Evolutionary conservation across 1,140 invertebrate species (phyloP).

Genomic region (Sipha flava): DNA sequence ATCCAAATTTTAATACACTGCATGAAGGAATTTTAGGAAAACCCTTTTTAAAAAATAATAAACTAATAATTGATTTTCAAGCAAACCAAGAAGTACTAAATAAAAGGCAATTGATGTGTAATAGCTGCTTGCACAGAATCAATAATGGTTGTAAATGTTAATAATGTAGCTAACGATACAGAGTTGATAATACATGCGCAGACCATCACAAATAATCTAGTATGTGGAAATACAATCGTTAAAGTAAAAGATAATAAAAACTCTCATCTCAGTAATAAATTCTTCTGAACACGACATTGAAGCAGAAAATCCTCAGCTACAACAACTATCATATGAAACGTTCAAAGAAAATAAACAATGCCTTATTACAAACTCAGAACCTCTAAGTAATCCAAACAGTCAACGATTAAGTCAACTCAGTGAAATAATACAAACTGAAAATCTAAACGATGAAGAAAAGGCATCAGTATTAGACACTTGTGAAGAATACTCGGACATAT

Average conservation of each 20-base stretch:
- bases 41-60: not conserved
- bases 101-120: not conserved
- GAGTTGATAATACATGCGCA: not conserved
- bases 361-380: not conserved
- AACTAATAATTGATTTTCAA: not conserved
- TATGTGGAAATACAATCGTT: not conserved
- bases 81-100: not conserved
- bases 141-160: not conserved
- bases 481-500: conserved; percentile 31
- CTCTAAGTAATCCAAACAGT: not conserved
- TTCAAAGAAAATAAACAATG: not conserved
- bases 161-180: not conserved
- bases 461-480: conserved; percentile 1
- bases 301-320: not conserved
- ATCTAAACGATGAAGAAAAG: conserved; percentile 34
- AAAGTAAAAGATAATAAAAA: not conserved
- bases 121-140: not conserved
- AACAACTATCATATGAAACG: not conserved
- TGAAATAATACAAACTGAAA: not conserved
- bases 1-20: not conserved
- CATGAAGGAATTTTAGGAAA: not conserved
- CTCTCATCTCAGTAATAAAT: not conserved
- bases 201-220: not conserved
- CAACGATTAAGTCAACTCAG: not conserved
- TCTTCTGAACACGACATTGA: not conserved